Base-by-base conservation (phyloP, 2,888 invertebrate species). In the Amblyteles armatorius region DNA sequence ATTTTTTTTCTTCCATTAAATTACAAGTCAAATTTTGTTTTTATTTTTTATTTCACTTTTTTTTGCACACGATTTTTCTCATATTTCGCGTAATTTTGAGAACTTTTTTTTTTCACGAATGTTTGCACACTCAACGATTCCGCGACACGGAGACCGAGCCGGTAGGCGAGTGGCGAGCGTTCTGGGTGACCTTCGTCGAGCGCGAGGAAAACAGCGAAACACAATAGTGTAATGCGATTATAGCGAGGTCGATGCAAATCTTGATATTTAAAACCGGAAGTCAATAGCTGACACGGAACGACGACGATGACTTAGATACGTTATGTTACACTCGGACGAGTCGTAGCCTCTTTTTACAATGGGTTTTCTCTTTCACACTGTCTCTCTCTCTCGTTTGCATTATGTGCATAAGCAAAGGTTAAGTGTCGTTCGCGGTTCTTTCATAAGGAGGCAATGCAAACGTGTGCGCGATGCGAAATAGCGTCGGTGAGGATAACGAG, bases 181-280 rank as follows among this genome's bases (percentile, higher is more conserved):
- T 77, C 48, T 16, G 44, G 68, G 44, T 57, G 29, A 79, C 69
- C 68, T 55, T 68, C 48, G 48, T 36, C 22, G n/a, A 40, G 67
- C 26, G 65, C 57, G 69, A 67, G 33, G 26, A 50, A 68, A 78
- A 78, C 22, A 78, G 26, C 16, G 67, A 72, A 67, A 72, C 48
- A 67, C 67, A 67, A 73, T 68, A 60, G 40, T 36, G 16, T 79
- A 84, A 84, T 79, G 55, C 82, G 74, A 84, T 82, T 84, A 79
- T 65, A n/a, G 69, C 82, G 74, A 84, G 84, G 84, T 71, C 69
- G 71, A 74, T 76, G 84, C 79, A 82, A 84, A 84, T 82, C 82
- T 52, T 69, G 71, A 82, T 84, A 84, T 82, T 84, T 65, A 69
- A 55, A 84, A 71, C 82, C 69, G 82, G 74, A 82, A 82, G 84